These are phyloP conservation scores for Myotis yumanensis DNA, from an alignment of 2,113 vertebrate genomes.

Conservation along the genomic window DNA sequence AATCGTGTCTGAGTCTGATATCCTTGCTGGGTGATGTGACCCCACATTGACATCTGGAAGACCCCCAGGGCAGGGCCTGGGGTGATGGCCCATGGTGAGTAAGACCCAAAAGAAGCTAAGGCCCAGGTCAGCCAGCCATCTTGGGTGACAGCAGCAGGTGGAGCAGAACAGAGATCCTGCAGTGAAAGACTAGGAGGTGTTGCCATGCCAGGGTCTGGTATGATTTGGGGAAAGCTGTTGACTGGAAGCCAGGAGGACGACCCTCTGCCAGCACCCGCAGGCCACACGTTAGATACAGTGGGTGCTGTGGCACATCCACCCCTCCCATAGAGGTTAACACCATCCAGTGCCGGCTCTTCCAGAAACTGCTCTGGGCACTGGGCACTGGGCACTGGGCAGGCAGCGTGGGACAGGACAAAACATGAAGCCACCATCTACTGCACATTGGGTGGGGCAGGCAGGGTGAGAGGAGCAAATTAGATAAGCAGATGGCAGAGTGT, in stretches of 20 bases:
- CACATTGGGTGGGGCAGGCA: neutral
- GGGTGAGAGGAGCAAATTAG: neutral
- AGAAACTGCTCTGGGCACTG: neutral
- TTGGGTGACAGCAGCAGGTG: neutral
- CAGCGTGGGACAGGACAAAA: neutral
- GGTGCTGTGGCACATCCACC: neutral
- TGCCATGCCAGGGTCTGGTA: neutral
- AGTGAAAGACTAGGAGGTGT: neutral
- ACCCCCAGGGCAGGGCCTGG: neutral
- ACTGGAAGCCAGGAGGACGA: neutral
- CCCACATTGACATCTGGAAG: neutral
- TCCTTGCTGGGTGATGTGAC: neutral
- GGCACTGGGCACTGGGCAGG: neutral
- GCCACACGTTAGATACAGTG: neutral
- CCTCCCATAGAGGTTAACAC: neutral
- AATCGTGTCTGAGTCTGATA: neutral
- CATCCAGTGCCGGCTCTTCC: neutral
- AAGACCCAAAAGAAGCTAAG: neutral
- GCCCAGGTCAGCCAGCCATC: neutral
- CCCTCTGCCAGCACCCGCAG: neutral
- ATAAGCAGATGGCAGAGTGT: neutral
- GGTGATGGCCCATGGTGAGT: neutral
- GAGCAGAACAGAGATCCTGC: neutral
- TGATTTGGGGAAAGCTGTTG: neutral
- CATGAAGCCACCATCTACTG: neutral